Conservation (phyloP, 2,888 invertebrate genomes). For the Lasiommata megera region DNA sequence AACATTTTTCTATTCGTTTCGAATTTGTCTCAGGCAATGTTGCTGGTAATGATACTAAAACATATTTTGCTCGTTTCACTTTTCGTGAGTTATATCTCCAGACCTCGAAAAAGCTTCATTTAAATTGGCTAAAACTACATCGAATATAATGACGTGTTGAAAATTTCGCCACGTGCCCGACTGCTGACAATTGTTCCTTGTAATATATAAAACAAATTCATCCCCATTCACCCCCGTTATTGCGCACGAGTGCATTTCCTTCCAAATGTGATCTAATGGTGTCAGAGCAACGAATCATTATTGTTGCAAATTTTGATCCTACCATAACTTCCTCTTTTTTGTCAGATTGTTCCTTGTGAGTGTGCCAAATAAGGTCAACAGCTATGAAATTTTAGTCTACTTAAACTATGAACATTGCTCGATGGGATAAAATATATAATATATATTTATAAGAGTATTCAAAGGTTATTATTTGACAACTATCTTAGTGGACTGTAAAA, state of each 20-base stretch:
- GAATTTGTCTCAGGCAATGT: no score
- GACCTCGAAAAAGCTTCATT: neutral
- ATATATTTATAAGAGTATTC: no score
- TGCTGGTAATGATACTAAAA: no score
- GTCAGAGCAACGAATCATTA: slow-evolving; percentile 13
- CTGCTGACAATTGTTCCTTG: slow-evolving; percentile 12
- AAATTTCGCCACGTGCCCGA: slow-evolving; percentile 2
- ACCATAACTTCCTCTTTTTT: slow-evolving; percentile 56
- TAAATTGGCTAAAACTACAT: no score
- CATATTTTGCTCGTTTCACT: no score
- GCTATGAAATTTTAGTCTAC: slow-evolving; percentile 39
- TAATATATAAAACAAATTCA: slow-evolving; percentile 30
- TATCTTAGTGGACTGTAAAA: no score
- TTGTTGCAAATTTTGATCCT: slow-evolving; percentile 34
- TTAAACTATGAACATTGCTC: slow-evolving; percentile 37
- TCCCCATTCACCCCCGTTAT: slow-evolving; percentile 30
- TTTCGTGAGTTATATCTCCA: no score
- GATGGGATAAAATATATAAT: neutral
- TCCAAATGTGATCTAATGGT: slow-evolving; percentile 1
- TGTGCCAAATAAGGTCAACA: slow-evolving; percentile 63
- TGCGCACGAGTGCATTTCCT: slow-evolving; percentile 32
- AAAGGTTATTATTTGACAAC: no score
- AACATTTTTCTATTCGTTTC: no score
- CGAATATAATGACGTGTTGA: neutral
- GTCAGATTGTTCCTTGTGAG: slow-evolving; percentile 47